These are phyloP conservation scores for Dendrolimus punctatus DNA, from an alignment of 1,140 invertebrate genomes.

Conservation along the genomic window DNA sequence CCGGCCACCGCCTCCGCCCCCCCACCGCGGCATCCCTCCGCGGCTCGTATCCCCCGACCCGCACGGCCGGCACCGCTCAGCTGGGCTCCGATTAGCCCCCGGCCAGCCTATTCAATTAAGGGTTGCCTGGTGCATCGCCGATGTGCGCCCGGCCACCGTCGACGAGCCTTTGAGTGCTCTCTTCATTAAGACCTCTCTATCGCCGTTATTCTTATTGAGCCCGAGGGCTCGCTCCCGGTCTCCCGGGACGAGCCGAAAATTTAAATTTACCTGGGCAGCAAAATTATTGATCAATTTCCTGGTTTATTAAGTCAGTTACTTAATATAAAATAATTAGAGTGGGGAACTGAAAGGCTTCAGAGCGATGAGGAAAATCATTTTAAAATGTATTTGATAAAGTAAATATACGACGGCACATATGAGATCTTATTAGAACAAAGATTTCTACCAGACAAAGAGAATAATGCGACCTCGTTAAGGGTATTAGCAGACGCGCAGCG, in stretches of 20 bases:
- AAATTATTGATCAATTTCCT: no score
- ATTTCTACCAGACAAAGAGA: slow-evolving; percentile 13
- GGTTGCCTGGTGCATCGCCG: slow-evolving; percentile 60
- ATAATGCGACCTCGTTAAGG: slow-evolving; percentile 26
- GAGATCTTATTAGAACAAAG: neutral
- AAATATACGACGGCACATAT: no score
- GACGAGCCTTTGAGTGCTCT: slow-evolving; percentile 37
- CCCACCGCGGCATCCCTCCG: slow-evolving; percentile 7
- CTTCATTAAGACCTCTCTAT: slow-evolving; percentile 53
- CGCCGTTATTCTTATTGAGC: slow-evolving; percentile 44
- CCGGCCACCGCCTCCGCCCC: slow-evolving; percentile 23
- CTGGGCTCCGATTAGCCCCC: slow-evolving; percentile 65
- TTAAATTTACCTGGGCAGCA: slow-evolving; percentile 11
- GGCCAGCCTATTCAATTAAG: slow-evolving; percentile 65
- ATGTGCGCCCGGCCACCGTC: slow-evolving; percentile 31
- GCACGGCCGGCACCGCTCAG: slow-evolving; percentile 48
- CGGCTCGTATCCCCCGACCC: slow-evolving; percentile 11
- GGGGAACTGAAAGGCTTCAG: no score
- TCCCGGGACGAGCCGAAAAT: slow-evolving; percentile 14
- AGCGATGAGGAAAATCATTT: no score
- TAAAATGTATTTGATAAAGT: no score
- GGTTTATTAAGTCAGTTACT: no score
- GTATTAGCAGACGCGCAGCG: neutral
- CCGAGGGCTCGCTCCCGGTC: slow-evolving; percentile 10
- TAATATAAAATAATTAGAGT: no score